Conservation (phyloP, 2,113 vertebrate species). For the Limnothrissa miodon region DNA sequence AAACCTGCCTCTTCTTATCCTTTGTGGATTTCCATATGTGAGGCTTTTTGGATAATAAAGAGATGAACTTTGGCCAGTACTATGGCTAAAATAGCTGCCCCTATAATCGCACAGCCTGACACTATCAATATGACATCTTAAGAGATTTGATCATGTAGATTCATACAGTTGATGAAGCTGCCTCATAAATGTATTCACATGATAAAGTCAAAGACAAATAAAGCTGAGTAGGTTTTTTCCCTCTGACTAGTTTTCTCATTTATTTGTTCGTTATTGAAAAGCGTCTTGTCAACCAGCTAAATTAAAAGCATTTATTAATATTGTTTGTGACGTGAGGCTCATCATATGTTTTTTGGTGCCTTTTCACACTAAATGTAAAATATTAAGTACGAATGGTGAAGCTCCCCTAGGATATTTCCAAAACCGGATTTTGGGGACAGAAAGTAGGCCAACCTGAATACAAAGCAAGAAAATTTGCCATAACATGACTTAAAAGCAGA, state of each 20-base stretch:
- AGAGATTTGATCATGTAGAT: neutral
- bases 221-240: neutral
- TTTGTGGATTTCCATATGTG: neutral
- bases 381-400: neutral
- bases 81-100: neutral
- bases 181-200: neutral
- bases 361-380: neutral
- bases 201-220: neutral
- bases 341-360: neutral
- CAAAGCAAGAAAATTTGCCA: neutral
- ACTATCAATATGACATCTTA: neutral
- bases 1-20: neutral
- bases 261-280: neutral
- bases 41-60: neutral
- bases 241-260: neutral
- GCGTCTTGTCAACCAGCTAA: neutral
- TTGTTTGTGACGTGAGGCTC: neutral
- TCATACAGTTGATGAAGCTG: too few relatives aligned
- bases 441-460: constrained; percentile 16
- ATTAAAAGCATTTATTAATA: neutral
- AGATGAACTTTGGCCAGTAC: neutral
- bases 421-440: neutral
- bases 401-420: neutral
- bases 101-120: neutral
- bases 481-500: neutral